Evolutionary conservation across 1,140 invertebrate species (phyloP).

Genomic region (Nymphalis io): DNA sequence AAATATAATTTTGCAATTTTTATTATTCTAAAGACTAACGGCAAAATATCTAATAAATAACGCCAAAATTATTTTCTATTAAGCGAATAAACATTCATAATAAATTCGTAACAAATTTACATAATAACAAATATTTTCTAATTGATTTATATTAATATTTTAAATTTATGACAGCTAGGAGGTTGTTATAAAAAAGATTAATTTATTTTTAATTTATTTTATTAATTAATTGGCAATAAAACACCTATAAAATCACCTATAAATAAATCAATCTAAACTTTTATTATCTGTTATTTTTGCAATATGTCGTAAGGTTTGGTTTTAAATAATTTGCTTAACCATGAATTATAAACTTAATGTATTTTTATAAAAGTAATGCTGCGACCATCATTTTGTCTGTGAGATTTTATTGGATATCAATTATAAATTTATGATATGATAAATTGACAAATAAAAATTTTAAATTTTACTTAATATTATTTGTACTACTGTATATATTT

Average conservation of each 20-base stretch:
- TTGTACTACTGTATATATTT: too few relatives aligned
- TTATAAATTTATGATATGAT: too few relatives aligned
- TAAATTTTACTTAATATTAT: too few relatives aligned
- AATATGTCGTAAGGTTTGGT: not conserved
- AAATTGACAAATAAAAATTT: too few relatives aligned
- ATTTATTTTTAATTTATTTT: not conserved
- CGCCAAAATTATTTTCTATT: too few relatives aligned
- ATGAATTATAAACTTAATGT: too few relatives aligned
- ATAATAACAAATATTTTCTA: constrained; percentile 1
- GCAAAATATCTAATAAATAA: too few relatives aligned
- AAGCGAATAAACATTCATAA: not conserved
- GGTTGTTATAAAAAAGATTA: not conserved
- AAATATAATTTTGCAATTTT: too few relatives aligned
- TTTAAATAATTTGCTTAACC: not conserved
- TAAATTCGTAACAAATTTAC: not conserved
- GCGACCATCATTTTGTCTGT: too few relatives aligned
- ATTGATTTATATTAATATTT: not conserved
- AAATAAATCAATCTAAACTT: not conserved
- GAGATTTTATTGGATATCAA: too few relatives aligned
- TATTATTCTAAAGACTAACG: too few relatives aligned
- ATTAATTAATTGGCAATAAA: constrained; percentile 9
- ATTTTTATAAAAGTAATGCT: too few relatives aligned
- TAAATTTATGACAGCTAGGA: not conserved
- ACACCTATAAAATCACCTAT: not conserved
- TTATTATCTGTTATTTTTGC: not conserved